These are phyloP conservation scores for Catagonus wagneri DNA, from an alignment of 2,113 vertebrate genomes.

Conservation along the genomic window DNA sequence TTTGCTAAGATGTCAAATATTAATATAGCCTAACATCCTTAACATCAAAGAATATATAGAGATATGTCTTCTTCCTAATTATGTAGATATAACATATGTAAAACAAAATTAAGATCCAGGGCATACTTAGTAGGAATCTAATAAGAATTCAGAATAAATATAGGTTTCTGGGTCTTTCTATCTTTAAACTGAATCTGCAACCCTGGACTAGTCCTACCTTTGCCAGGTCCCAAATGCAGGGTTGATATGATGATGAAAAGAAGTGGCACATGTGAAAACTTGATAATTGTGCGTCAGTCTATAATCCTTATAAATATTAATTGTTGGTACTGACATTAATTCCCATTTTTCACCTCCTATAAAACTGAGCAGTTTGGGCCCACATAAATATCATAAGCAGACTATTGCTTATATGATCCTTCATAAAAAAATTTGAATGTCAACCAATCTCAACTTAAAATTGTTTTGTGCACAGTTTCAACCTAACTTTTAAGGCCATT, in stretches of 20 bases:
- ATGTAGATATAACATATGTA: slow-evolving; percentile 60
- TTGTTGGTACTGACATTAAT: background rate
- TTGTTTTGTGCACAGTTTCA: background rate
- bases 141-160: slow-evolving; percentile 36
- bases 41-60: slow-evolving; percentile 61
- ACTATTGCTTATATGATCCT: background rate
- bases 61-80: slow-evolving; percentile 64
- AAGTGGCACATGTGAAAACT: background rate
- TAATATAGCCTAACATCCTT: slow-evolving; percentile 58
- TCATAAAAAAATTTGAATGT: background rate
- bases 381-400: background rate
- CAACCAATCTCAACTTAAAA: background rate
- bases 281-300: background rate
- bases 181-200: background rate
- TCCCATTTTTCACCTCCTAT: background rate
- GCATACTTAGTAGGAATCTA: background rate
- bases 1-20: slow-evolving; percentile 64
- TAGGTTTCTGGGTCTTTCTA: background rate
- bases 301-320: background rate
- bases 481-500: background rate
- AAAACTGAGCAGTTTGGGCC: background rate
- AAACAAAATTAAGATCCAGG: slow-evolving; percentile 62
- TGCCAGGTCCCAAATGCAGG: background rate
- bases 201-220: background rate
- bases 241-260: background rate